Base-by-base conservation (phyloP, 2,888 invertebrate genomes). In the Drosophila affinis region DNA sequence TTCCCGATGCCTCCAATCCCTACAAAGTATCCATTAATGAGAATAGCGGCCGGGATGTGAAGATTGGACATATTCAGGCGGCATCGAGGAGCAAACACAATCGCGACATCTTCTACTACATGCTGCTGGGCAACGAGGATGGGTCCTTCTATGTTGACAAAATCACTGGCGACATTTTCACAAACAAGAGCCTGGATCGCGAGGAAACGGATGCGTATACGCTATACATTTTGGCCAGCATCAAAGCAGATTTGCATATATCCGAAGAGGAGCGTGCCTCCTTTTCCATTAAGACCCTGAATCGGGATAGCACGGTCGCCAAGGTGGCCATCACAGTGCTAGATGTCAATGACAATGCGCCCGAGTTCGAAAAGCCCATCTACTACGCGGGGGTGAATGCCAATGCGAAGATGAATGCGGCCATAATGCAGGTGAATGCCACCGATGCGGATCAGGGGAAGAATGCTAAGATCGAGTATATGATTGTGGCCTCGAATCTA, bases 341-440 rank as follows among this genome's bases (percentile, higher is more conserved):
- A 27, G 98, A 98, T 89, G 95, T 96, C 58, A 98, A 98, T 83
- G 98, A 98, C 88, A 97, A 97, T 90, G 94, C 95, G 6, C 98
- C 98, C 0, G 93, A 93, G 47, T 97, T 97, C 88, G 93, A 94
- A 57, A 93, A 94, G 70, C 87, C 91, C 4, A 77, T 89, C 1
- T 92, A 92, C 71, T 92, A 91, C 87, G 91, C 93, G 91, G 96
- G 95, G 5, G 94, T 97, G 17, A 96, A 96, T 90, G 95, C 96
- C 51, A 96, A 96, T 92, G 95, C 96, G 0, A 94, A 95, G 14
- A 93, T 96, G 48, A 96, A 96, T 88, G 95, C 96, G 83, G 94
- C 95, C 39, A 95, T 97, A 0, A 93, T 94, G 0, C 94, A 95
- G 52, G 95, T 98, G 3, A 94, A 95, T 27, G 98, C 98, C 0